phyloP scores from a whole-genome alignment of 2,888 invertebrate species.

The Orthosia gothica region DNA sequence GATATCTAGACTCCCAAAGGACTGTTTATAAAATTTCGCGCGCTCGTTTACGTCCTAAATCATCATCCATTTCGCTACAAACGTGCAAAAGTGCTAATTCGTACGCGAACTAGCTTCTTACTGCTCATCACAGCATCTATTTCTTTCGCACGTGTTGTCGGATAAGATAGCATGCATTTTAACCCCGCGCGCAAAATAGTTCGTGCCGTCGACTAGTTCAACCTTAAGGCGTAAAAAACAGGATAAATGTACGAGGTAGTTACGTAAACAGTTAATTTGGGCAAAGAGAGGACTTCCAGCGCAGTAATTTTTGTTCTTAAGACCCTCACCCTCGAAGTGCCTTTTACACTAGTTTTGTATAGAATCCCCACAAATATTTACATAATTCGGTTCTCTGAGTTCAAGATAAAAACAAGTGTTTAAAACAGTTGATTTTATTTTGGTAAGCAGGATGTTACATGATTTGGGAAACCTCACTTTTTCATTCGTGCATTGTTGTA shows the following conservation, averaged over 20 bases:
- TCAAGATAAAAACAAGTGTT: background rate
- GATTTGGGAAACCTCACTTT: constrained; percentile 49
- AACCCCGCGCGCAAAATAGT: too few species aligned
- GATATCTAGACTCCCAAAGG: too few species aligned
- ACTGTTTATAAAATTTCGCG: too few species aligned
- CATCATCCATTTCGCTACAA: too few species aligned
- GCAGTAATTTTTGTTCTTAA: background rate
- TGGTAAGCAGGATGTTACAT: constrained; percentile 28
- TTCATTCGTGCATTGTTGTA: constrained; percentile 56
- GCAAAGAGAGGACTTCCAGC: background rate
- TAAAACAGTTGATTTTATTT: background rate
- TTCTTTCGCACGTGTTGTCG: too few species aligned
- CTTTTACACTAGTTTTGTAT: background rate
- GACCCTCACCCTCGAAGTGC: background rate
- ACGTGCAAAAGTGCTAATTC: too few species aligned
- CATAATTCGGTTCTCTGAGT: background rate
- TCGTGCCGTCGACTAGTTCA: too few species aligned
- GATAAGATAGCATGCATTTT: too few species aligned
- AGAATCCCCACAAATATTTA: background rate
- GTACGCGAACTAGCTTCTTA: too few species aligned
- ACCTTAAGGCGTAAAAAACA: too few species aligned
- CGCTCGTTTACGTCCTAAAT: too few species aligned
- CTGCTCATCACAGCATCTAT: too few species aligned
- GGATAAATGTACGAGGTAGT: background rate
- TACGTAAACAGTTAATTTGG: background rate